Conservation (phyloP, 1,140 invertebrate genomes). For the Lamellibrachia luymesi region DNA sequence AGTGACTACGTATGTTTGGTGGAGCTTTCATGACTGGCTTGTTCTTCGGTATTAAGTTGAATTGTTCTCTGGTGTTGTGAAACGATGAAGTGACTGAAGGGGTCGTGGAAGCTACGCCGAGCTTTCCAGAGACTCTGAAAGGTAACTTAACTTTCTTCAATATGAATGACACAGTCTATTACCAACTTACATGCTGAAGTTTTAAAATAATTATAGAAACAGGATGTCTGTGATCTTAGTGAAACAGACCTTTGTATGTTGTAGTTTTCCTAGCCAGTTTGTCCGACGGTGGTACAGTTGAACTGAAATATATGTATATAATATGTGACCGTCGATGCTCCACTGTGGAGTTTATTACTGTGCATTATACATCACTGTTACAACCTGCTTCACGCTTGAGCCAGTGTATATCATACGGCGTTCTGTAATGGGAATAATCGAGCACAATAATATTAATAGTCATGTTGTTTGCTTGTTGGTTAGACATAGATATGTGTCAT, state of each 20-base stretch:
- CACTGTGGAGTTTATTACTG: neutral
- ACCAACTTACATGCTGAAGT: neutral
- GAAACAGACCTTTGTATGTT: neutral
- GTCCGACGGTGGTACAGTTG: neutral
- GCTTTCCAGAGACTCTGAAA: neutral
- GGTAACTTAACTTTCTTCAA: neutral
- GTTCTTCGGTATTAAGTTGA: no score
- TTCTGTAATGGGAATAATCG: neutral
- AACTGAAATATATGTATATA: constrained; percentile 2
- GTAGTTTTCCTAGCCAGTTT: neutral
- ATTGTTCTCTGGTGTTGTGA: neutral
- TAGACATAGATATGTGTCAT: neutral
- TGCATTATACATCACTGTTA: neutral
- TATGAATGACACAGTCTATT: neutral
- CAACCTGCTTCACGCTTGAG: neutral
- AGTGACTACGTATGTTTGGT: no score
- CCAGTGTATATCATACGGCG: neutral
- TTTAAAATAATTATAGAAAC: neutral
- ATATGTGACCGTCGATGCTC: neutral
- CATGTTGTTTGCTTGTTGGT: neutral
- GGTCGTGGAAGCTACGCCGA: neutral
- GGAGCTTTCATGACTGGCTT: no score
- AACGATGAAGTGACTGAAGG: neutral
- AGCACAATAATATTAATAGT: neutral
- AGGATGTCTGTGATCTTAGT: neutral